Evolutionary conservation across 2,113 vertebrate genomes (phyloP).

Genomic region (Indicator indicator): DNA sequence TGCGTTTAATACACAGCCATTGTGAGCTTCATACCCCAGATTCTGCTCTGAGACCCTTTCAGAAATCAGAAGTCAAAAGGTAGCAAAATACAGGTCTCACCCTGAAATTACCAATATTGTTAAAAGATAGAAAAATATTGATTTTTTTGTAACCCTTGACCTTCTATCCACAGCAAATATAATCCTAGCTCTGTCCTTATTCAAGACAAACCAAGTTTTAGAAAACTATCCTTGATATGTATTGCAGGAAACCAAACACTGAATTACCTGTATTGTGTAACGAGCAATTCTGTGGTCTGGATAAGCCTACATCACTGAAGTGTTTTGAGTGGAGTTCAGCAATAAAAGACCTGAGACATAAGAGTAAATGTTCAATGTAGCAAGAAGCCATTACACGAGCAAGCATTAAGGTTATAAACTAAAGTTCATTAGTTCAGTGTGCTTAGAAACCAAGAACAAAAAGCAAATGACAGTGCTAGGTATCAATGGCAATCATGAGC

Average conservation of each 20-base stretch:
- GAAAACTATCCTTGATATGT: background rate
- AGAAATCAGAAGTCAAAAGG: background rate
- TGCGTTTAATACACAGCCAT: background rate
- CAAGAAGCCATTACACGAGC: background rate
- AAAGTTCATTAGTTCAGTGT: background rate
- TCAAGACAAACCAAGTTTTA: background rate
- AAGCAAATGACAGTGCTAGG: background rate
- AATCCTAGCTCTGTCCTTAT: background rate
- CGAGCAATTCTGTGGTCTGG: background rate
- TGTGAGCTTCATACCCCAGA: background rate
- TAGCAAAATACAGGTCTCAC: background rate
- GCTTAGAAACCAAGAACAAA: background rate
- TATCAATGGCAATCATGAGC: background rate
- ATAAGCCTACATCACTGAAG: background rate
- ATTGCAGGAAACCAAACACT: background rate
- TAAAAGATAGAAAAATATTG: background rate
- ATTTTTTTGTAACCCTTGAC: background rate
- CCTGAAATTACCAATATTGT: background rate
- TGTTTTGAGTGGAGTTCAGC: background rate
- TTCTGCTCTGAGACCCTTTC: background rate
- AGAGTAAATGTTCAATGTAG: background rate
- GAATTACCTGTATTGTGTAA: background rate
- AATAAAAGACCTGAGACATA: background rate
- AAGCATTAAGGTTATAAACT: background rate
- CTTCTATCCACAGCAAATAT: background rate